phyloP scores from a whole-genome alignment of 1,140 invertebrate species.

The Drosophila auraria region DNA sequence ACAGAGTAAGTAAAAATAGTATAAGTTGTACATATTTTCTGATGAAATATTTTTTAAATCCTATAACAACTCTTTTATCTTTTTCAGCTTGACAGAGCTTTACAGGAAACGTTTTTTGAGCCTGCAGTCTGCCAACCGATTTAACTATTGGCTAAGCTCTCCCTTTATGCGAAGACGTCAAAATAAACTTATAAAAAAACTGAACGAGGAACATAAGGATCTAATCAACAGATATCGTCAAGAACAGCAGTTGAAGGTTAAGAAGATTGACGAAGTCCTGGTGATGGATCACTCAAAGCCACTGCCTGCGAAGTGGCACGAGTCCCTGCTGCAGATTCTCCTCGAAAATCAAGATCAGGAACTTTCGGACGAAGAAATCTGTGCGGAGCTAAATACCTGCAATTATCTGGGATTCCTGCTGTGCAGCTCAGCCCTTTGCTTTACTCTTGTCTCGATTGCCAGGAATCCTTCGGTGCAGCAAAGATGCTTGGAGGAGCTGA shows the following conservation, averaged over 20 bases:
- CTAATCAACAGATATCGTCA: conserved; percentile 21
- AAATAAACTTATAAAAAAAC: conserved; percentile 35
- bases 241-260: background rate
- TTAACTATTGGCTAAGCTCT: conserved; percentile 52
- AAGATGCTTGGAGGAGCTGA: conserved; percentile 48
- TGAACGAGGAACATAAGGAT: conserved; percentile 52
- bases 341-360: background rate
- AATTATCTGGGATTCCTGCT: conserved; percentile 63
- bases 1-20: conserved; percentile 30
- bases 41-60: too few species aligned
- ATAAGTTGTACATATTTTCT: background rate
- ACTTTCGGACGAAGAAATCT: conserved; percentile 35
- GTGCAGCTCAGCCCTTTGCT: conserved; percentile 55
- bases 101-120: conserved; percentile 63
- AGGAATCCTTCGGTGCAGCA: conserved; percentile 65
- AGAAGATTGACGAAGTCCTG: background rate
- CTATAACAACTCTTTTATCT: too few species aligned
- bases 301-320: conserved; percentile 8
- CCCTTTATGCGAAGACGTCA: conserved; percentile 49
- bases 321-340: conserved; percentile 49
- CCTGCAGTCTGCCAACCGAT: conserved; percentile 55
- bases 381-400: conserved; percentile 57
- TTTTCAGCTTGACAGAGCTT: conserved; percentile 42
- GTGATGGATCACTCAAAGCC: conserved; percentile 14
- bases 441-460: conserved; percentile 54